Conservation (phyloP, 2,113 vertebrate species). For the Crotophaga sulcirostris region DNA sequence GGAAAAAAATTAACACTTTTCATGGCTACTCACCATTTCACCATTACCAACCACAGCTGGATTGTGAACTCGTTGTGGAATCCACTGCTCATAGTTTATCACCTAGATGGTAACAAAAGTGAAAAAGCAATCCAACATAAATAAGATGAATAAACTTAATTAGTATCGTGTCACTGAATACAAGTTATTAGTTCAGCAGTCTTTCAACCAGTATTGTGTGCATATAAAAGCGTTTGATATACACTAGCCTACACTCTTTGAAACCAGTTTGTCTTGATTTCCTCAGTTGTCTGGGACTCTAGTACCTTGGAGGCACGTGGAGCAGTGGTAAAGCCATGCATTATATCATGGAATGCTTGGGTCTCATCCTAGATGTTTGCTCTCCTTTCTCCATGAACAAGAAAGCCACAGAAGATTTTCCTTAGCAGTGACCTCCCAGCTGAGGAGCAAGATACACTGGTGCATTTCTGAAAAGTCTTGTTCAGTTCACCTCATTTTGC, state of each 20-base stretch:
- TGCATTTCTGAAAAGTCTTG: neutral
- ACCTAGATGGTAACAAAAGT: slow-evolving; percentile 28
- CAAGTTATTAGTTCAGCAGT: neutral
- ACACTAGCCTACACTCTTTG: neutral
- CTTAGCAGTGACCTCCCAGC: neutral
- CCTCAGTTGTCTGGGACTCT: neutral
- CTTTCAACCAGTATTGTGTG: neutral
- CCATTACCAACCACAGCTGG: neutral
- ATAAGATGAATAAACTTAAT: neutral
- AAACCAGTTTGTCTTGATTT: neutral
- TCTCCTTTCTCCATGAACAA: neutral
- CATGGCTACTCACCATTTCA: slow-evolving; percentile 56
- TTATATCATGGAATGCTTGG: neutral
- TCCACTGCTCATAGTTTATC: slow-evolving; percentile 69
- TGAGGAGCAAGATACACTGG: neutral
- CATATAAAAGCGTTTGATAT: neutral
- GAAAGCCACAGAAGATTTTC: neutral
- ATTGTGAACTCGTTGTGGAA: slow-evolving; percentile 38
- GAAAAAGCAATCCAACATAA: neutral
- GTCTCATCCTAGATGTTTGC: neutral
- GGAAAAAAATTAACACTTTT: neutral
- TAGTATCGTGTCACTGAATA: neutral
- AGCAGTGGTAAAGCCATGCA: fast-evolving
- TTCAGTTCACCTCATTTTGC: neutral
- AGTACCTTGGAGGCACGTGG: neutral